Percentiles rank a stretch among this genome's conserved stretches.
phyloP scores from a whole-genome alignment of 2,113 vertebrate genomes.

The Callocephalon fimbriatum region DNA sequence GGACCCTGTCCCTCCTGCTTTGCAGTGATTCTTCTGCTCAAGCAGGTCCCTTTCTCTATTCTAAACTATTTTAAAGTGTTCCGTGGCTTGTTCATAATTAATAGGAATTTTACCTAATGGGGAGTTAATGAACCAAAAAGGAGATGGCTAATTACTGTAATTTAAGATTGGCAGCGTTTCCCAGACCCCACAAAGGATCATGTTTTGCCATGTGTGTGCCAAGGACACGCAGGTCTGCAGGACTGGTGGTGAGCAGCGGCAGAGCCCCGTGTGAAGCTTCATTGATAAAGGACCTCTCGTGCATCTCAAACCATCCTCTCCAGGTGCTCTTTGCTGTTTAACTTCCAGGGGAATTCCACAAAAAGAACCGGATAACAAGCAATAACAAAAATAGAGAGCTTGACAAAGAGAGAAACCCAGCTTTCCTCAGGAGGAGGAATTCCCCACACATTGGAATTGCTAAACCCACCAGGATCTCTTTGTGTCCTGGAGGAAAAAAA shows the following conservation, averaged over 20 bases:
- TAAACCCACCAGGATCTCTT: not conserved
- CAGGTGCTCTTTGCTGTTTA: not conserved
- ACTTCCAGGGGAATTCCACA: not conserved
- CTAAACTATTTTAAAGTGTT: constrained; percentile 16
- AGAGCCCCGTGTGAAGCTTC: not conserved
- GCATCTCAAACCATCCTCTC: not conserved
- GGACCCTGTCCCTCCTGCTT: fast-evolving
- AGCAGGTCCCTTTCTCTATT: not conserved
- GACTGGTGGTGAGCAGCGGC: not conserved
- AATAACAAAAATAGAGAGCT: not conserved
- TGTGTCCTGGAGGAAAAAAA: not conserved
- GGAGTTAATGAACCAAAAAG: constrained; percentile 62
- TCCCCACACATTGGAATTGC: not conserved
- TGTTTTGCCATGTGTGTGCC: not conserved
- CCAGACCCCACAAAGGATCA: constrained; percentile 2
- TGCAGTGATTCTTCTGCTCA: fast-evolving
- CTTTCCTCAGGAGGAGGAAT: not conserved
- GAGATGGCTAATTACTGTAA: constrained; percentile 50
- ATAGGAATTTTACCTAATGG: constrained; percentile 60
- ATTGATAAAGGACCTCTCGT: not conserved
- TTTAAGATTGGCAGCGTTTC: constrained; percentile 37
- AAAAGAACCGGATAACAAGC: not conserved
- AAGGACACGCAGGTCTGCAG: not conserved
- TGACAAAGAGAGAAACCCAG: fast-evolving
- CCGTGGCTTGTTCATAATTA: constrained; percentile 49